Base-by-base conservation (phyloP, 2,888 invertebrate species). In the Erebia ligea region DNA sequence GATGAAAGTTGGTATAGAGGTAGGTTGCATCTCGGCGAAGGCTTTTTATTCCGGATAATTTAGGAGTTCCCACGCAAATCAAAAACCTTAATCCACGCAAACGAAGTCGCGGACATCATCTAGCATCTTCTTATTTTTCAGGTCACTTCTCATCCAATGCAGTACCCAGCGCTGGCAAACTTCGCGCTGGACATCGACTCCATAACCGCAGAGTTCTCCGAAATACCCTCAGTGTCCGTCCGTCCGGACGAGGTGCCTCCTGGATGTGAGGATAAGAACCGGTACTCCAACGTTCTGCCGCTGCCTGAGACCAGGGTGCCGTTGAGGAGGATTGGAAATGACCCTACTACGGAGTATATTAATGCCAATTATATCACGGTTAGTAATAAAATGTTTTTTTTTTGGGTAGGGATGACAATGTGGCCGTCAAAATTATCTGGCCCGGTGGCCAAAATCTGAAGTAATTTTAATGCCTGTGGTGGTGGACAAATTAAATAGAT, bases 281-380 rank as follows among this genome's bases (percentile, higher is more conserved):
- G 95, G 65, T 99, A 98, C 91, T 98, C 98, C 71, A 98, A 99
- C 88, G 98, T 98, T n/a, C 96, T 98, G 78, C 98, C 98, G 68
- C 95, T 98, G 78, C 98, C 98, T 45, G 98, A 98, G 88, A 98
- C 98, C 45, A 94, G 98, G 82, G 98, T 98, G 1, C 95, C 95
- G 48, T 92, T 98, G 52, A 95, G 94, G 78, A 94, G 95, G 74
- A 93, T 96, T 71, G 96, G 96, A 70, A 96, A 95, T 73, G 96
- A 97, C 80, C 96, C 96, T 0, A 95, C 96, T 74, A 96, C 97
- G 66, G 97, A 98, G 88, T 99, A 98, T 85, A 98, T 98, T 78
- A 99, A 98, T 84, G 98, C 98, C 75, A 98, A 98, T 89, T 98
- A 95, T 90, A 96, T 98, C 77, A 96, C 97, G 88, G 98, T 98